These are phyloP conservation scores for Micrasema minimum DNA, from an alignment of 1,140 invertebrate species.

Conservation along the genomic window DNA sequence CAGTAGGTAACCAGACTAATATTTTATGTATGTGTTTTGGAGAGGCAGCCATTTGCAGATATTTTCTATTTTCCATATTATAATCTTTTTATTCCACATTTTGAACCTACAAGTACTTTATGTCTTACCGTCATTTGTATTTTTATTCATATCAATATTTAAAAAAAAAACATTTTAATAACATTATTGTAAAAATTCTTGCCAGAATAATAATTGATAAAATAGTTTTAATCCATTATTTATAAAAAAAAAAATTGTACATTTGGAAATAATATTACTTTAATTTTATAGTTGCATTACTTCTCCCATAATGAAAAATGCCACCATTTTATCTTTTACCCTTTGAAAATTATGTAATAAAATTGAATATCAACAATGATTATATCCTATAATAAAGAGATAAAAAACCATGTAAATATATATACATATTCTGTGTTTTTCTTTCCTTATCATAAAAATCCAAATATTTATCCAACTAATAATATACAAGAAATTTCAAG, in stretches of 20 bases:
- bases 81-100: conserved; percentile 27
- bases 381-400: conserved; percentile 55
- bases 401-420: conserved; percentile 51
- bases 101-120: conserved; percentile 18
- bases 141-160: conserved; percentile 33
- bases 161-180: conserved; percentile 44
- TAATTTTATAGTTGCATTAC: conserved; percentile 50
- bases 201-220: conserved; percentile 46
- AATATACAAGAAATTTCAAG: too few species aligned
- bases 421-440: conserved; percentile 44
- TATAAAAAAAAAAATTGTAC: conserved; percentile 52
- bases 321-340: conserved; percentile 48
- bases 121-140: conserved; percentile 8
- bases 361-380: conserved; percentile 54
- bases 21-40: conserved; percentile 52
- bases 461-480: too few species aligned
- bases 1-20: conserved; percentile 49
- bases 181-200: conserved; percentile 51
- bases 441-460: conserved; percentile 11
- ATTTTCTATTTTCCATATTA: conserved; percentile 43
- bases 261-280: conserved; percentile 51
- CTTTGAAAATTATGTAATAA: conserved; percentile 53
- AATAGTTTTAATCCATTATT: conserved; percentile 49
- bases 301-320: conserved; percentile 47
- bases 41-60: conserved; percentile 40